A percentile compares a stretch with the other conserved stretches of the same genome.
phyloP scores from a whole-genome alignment of 2,888 invertebrate genomes.

The Neocrepidodera transversa region DNA sequence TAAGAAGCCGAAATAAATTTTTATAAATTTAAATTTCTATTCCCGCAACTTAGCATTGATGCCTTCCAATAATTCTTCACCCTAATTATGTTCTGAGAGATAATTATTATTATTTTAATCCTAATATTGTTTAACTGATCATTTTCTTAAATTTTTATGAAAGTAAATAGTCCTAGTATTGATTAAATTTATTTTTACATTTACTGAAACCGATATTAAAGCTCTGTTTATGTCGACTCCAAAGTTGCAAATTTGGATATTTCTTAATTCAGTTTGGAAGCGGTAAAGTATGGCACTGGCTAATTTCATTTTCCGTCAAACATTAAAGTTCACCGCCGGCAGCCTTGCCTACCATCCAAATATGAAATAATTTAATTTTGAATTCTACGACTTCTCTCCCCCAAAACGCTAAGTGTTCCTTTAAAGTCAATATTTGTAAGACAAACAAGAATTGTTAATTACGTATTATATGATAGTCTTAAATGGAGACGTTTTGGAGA shows the following conservation, averaged over 20 bases:
- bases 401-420: constrained; percentile 13
- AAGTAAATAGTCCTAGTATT: too few relatives aligned
- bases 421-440: constrained; percentile 20
- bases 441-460: constrained; percentile 15
- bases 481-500: neutral
- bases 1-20: too few relatives aligned
- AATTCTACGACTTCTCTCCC: constrained; percentile 21
- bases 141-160: too few relatives aligned
- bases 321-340: constrained; percentile 3
- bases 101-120: too few relatives aligned
- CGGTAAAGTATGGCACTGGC: constrained; percentile 8
- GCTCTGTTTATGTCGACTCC: neutral
- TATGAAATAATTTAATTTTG: constrained; percentile 18
- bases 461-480: constrained; percentile 13
- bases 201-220: too few relatives aligned
- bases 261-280: neutral
- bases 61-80: too few relatives aligned
- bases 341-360: neutral
- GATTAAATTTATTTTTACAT: too few relatives aligned
- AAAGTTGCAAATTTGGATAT: neutral
- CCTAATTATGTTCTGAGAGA: too few relatives aligned
- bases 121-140: too few relatives aligned
- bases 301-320: constrained; percentile 16
- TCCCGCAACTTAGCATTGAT: too few relatives aligned
- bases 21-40: too few relatives aligned